Conservation (phyloP, 2,888 invertebrate genomes). For the Phytoseiulus persimilis region DNA sequence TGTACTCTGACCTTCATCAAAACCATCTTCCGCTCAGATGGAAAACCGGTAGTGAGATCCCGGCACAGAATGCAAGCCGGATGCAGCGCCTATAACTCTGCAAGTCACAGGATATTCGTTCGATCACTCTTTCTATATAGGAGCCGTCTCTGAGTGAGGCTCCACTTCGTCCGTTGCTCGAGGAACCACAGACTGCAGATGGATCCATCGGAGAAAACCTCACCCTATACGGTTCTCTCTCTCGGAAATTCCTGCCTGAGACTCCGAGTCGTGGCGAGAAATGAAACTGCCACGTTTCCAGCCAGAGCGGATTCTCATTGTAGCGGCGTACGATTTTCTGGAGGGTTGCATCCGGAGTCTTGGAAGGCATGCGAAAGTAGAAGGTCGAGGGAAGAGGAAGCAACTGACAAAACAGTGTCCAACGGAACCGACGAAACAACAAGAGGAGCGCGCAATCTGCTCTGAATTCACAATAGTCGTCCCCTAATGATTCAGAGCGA, state of each 20-base stretch:
- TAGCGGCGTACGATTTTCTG: background rate
- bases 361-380: background rate
- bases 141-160: too few relatives aligned
- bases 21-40: too few relatives aligned
- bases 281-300: background rate
- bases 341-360: background rate
- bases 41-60: too few relatives aligned
- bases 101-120: too few relatives aligned
- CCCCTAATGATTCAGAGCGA: background rate
- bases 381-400: background rate
- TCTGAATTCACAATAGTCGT: background rate
- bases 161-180: too few relatives aligned
- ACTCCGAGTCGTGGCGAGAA: background rate
- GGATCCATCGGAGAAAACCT: too few relatives aligned
- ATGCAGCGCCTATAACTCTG: too few relatives aligned
- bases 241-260: background rate
- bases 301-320: background rate
- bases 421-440: background rate
- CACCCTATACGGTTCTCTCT: background rate
- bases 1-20: too few relatives aligned
- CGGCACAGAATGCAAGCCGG: too few relatives aligned
- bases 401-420: background rate
- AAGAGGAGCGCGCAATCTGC: background rate
- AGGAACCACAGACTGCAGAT: too few relatives aligned
- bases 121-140: too few relatives aligned